Conservation (phyloP, 2,888 invertebrate species). For the Epirrita christyi region DNA sequence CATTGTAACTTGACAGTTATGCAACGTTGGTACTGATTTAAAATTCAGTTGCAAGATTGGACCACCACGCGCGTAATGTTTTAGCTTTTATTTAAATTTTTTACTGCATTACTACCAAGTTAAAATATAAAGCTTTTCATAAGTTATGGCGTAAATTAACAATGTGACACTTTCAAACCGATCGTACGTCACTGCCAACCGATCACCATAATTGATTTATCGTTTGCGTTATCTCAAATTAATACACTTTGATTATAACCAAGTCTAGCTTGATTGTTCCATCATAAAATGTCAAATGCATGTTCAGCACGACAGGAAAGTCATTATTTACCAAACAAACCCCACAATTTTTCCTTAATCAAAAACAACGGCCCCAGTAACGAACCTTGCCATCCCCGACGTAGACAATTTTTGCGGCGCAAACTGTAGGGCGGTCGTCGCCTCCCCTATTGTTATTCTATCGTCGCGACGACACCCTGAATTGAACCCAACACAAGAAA, state of each 20-base stretch:
- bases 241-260: slow-evolving; percentile 5
- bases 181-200: slow-evolving; percentile 21
- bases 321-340: slow-evolving; percentile 12
- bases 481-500: slow-evolving; percentile 59
- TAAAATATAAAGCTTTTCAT: no score
- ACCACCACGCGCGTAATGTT: no score
- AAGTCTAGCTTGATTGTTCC: not conserved
- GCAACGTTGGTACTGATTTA: no score
- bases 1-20: no score
- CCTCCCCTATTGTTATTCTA: slow-evolving; percentile 60
- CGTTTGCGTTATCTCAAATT: slow-evolving; percentile 14
- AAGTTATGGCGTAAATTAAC: slow-evolving; percentile 22
- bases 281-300: not conserved
- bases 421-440: slow-evolving; percentile 45
- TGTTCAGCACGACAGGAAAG: not conserved
- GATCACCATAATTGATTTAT: slow-evolving; percentile 16
- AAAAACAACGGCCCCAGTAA: slow-evolving; percentile 36
- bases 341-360: slow-evolving; percentile 8
- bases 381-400: slow-evolving; percentile 43
- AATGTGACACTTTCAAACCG: slow-evolving; percentile 20
- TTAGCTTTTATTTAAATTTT: no score
- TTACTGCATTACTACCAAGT: no score
- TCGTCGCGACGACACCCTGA: slow-evolving; percentile 44
- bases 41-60: no score
- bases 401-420: slow-evolving; percentile 44